Percentiles rank a stretch among this genome's conserved stretches.
Evolutionary conservation across 2,888 invertebrate species (phyloP).

Genomic region (Drosophila parthenogenetica): DNA sequence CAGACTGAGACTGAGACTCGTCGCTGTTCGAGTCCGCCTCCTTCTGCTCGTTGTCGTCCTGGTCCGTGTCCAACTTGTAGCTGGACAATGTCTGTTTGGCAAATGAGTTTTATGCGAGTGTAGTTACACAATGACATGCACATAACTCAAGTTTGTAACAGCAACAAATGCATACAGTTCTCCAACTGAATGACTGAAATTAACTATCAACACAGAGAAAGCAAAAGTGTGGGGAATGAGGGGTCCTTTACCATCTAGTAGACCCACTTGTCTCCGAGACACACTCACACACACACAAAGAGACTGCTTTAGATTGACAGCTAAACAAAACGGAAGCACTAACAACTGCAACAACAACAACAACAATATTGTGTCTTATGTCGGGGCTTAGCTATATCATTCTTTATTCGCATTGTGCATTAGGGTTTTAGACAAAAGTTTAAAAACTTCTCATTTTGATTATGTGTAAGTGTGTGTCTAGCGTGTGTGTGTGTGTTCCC

Average conservation of each 20-base stretch:
- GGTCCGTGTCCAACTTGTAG: constrained; percentile 3
- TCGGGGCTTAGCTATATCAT: constrained; percentile 54
- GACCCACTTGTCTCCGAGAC: constrained; percentile 42
- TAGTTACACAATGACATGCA: constrained; percentile 77
- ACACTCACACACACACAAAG: not conserved
- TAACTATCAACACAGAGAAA: constrained; percentile 63
- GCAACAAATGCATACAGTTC: constrained; percentile 69
- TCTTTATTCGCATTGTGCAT: constrained; percentile 56
- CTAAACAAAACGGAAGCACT: constrained; percentile 38
- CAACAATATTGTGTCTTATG: constrained; percentile 37
- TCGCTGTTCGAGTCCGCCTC: not conserved
- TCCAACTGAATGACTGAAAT: constrained; percentile 72
- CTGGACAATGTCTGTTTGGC: constrained; percentile 46
- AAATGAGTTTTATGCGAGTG: constrained; percentile 77
- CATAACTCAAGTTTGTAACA: constrained; percentile 74
- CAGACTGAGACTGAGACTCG: not conserved
- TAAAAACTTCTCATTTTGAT: constrained; percentile 66
- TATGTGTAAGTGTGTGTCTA: constrained; percentile 47
- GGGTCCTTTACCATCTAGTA: constrained; percentile 13
- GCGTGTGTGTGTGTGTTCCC: not conserved
- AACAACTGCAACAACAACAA: constrained; percentile 15
- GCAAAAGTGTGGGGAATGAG: not conserved
- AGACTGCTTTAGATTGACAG: constrained; percentile 53
- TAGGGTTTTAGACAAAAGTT: constrained; percentile 57
- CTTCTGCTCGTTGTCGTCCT: not conserved